Evolutionary conservation across 2,113 vertebrate species (phyloP).

Genomic region (Ploceus nigricollis): DNA sequence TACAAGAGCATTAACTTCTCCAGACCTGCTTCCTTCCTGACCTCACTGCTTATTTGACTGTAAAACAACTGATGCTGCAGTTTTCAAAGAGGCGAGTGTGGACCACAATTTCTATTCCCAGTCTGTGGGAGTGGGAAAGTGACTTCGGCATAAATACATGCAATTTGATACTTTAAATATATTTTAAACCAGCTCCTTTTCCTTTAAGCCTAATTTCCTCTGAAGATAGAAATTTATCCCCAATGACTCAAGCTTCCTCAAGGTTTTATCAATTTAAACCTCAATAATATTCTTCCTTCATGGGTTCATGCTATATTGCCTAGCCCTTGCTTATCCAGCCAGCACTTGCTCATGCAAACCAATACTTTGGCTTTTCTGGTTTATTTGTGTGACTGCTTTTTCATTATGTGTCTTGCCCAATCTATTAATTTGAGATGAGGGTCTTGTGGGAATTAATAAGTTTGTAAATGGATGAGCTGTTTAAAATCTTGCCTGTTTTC

Average conservation of each 20-base stretch:
- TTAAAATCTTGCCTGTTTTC: neutral
- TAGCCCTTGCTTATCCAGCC: neutral
- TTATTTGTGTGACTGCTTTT: neutral
- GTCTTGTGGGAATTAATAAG: neutral
- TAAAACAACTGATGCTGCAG: slow-evolving; percentile 22
- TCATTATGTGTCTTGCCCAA: neutral
- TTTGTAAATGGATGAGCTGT: neutral
- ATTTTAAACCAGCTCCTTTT: neutral
- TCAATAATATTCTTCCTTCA: neutral
- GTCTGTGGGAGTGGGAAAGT: slow-evolving; percentile 24
- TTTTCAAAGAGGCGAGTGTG: neutral
- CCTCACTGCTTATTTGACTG: slow-evolving; percentile 1
- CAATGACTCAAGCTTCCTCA: neutral
- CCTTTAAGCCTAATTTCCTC: slow-evolving; percentile 25
- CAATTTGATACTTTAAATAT: slow-evolving; percentile 27
- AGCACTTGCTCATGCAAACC: neutral
- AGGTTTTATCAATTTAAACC: slow-evolving; percentile 30
- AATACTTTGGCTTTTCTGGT: neutral
- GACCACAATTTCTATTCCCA: slow-evolving; percentile 12
- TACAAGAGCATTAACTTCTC: neutral
- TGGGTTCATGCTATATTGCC: neutral
- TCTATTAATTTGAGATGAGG: neutral
- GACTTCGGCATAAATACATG: neutral
- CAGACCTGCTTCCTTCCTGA: slow-evolving; percentile 7
- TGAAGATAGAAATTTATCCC: slow-evolving; percentile 1